Conservation (phyloP, 2,888 invertebrate genomes). For the Brachynemurus nebulosus region DNA sequence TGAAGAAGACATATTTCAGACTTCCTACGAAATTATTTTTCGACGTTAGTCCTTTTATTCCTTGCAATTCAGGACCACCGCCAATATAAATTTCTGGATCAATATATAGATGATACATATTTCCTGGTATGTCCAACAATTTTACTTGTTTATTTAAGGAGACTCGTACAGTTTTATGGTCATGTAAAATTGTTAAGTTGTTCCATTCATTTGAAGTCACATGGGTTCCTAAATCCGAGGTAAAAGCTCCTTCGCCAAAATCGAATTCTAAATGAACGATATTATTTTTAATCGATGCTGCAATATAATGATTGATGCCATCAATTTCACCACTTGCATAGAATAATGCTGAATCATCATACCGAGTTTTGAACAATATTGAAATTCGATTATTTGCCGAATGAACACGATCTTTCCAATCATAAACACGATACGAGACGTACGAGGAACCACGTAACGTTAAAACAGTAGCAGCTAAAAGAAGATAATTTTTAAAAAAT, state of each 20-base stretch:
- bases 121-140: conserved; percentile 56
- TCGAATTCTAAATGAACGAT: conserved; percentile 77
- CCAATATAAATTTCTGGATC: conserved; percentile 91
- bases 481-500: conserved; percentile 6
- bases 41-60: conserved; percentile 40
- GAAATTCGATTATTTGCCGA: conserved; percentile 78
- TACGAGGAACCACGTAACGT: conserved; percentile 84
- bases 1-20: conserved; percentile 83
- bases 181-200: conserved; percentile 75
- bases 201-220: conserved; percentile 74
- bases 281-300: conserved; percentile 70
- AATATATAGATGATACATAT: conserved; percentile 61
- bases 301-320: conserved; percentile 78
- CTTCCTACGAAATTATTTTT: conserved; percentile 81
- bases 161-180: conserved; percentile 56
- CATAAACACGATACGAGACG: conserved; percentile 82
- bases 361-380: conserved; percentile 78
- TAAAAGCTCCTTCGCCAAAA: conserved; percentile 66
- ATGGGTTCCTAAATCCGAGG: conserved; percentile 49
- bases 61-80: conserved; percentile 71
- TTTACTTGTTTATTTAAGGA: conserved; percentile 61
- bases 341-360: conserved; percentile 82
- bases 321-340: conserved; percentile 87
- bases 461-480: conserved; percentile 69
- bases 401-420: conserved; percentile 84